Evolutionary conservation across 2,888 invertebrate genomes (phyloP), one percentile per base, ranked within the genome.

Genomic region (Eulithis prunata): DNA sequence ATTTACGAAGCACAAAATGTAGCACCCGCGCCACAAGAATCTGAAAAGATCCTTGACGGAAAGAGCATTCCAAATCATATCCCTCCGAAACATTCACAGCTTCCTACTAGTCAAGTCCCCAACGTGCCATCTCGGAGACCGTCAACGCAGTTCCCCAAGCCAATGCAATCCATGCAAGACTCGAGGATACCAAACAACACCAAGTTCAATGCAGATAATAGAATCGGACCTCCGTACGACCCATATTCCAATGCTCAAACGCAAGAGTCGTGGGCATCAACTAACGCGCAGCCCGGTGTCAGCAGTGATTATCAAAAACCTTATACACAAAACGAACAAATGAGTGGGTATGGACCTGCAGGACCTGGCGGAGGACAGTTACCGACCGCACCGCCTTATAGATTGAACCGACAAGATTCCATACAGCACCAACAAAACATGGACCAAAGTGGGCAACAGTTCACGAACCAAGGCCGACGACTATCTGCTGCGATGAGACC

Each of bases 31-130:
- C 81, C 86, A 84, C 91, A 88, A 91, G 92, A 90, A 85, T 88
- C 91, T 87, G 90, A 90, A 81, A 89, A 87, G 85, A 89, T 88
- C 85, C 87, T 89, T 87, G 91, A 91, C 80, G 89, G 89, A 89
- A 93, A 90, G 91, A 93, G 87, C 93, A 93, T 90, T 93, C 94
- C 90, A 90, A 93, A 91, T 86, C 93, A 90, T 89, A 90, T 91
- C 89, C 93, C 93, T 88, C 93, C 93, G 88, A 92, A 86, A 84
- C 89, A 91, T 83, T 87, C 91, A 78, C 90, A 90, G 81, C 86
- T 91, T 78, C 91, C 89, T 75, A 82, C 80, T 69, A 91, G 87
- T 79, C 88, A 87, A 85, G 76, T 86, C 73, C 83, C 91, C 64
- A 91, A 93, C 71, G 87, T 91, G 75, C 80, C 91, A 69, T 86